phyloP scores from a whole-genome alignment of 1,140 invertebrate species.

The Cydia amplana region DNA sequence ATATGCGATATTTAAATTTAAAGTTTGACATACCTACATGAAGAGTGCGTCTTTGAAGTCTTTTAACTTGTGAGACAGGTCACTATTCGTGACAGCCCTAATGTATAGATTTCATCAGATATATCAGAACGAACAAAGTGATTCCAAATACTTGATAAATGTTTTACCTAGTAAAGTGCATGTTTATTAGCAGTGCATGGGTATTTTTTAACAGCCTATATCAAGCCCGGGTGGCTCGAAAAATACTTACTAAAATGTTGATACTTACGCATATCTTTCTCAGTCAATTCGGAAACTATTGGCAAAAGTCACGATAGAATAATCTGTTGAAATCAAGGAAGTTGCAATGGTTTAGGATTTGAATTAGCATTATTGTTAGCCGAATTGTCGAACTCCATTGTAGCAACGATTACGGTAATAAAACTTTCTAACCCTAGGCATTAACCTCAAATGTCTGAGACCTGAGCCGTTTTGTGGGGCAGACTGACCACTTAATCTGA shows the following conservation, averaged over 20 bases:
- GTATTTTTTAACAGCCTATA: no score
- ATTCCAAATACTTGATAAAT: not conserved
- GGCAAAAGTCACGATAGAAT: not conserved
- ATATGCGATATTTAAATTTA: not conserved
- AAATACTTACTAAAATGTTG: no score
- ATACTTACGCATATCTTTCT: no score
- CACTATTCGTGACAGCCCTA: no score
- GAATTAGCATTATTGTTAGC: not conserved
- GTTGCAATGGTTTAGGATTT: not conserved
- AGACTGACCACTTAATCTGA: not conserved
- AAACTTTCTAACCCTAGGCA: conserved; percentile 21
- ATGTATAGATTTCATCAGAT: not conserved
- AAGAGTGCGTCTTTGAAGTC: no score
- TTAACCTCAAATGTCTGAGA: conserved; percentile 4
- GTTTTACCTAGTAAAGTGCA: not conserved
- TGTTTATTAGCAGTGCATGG: no score
- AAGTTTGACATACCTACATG: not conserved
- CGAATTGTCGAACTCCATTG: conserved; percentile 21
- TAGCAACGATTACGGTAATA: conserved; percentile 11
- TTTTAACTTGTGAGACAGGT: no score
- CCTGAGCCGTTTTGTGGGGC: not conserved
- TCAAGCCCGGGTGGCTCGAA: no score
- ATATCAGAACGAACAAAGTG: not conserved
- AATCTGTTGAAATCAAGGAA: not conserved
- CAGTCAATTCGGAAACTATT: no score